Conservation (phyloP, 1,140 invertebrate genomes). For the Achatina immaculata region DNA sequence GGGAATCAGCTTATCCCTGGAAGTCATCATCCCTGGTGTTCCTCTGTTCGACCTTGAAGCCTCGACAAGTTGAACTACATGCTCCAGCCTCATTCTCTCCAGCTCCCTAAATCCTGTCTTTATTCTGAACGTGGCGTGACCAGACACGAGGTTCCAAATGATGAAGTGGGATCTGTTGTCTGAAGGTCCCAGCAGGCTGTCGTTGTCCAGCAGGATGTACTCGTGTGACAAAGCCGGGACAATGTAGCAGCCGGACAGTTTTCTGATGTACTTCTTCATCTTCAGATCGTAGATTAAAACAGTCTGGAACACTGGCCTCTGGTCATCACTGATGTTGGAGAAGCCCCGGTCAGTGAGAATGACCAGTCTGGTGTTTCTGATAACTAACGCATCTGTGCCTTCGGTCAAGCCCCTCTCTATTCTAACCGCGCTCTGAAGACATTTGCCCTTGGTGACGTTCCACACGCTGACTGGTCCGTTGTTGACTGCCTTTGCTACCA, state of each 20-base stretch:
- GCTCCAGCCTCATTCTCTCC: constrained; percentile 39
- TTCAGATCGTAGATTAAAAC: constrained; percentile 64
- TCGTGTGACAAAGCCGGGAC: constrained; percentile 65
- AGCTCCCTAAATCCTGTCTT: constrained; percentile 57
- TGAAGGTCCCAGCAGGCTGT: constrained; percentile 64
- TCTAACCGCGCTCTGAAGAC: constrained; percentile 54
- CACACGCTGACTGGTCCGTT: constrained; percentile 67
- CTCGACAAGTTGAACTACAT: background rate
- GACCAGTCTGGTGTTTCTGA: constrained; percentile 62
- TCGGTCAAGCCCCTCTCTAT: constrained; percentile 64
- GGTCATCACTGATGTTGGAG: constrained; percentile 55
- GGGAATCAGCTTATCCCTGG: constrained; percentile 65
- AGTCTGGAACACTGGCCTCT: constrained; percentile 63
- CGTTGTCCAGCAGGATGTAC: constrained; percentile 63
- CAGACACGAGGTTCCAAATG: constrained; percentile 65
- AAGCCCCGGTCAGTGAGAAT: constrained; percentile 66
- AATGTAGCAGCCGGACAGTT: constrained; percentile 64
- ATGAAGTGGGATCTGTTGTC: constrained; percentile 66
- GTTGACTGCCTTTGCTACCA: constrained; percentile 64
- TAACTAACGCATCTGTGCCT: constrained; percentile 60
- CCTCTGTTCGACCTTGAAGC: constrained; percentile 23
- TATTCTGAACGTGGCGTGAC: constrained; percentile 61
- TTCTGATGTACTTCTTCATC: constrained; percentile 59
- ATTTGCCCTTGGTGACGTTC: constrained; percentile 66
- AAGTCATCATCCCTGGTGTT: constrained; percentile 56